phyloP scores from a whole-genome alignment of 2,888 invertebrate species.

The Amphipoea oculea region DNA sequence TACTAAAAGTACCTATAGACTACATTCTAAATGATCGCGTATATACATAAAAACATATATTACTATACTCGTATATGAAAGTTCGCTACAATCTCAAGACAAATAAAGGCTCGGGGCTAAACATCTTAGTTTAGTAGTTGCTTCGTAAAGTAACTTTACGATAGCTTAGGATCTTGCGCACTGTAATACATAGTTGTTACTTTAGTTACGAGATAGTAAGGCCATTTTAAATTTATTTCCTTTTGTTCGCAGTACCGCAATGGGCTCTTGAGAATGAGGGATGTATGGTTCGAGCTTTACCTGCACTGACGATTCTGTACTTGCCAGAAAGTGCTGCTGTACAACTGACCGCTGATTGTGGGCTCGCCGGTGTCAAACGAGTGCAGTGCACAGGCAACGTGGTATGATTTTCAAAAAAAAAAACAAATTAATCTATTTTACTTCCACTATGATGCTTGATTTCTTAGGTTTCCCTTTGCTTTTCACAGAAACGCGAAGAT shows the following conservation, averaged over 20 bases:
- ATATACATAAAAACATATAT: conserved; percentile 13
- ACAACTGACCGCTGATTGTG: conserved; percentile 94
- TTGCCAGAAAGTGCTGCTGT: conserved; percentile 94
- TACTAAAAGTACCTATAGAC: conserved; percentile 1
- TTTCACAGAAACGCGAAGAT: conserved; percentile 91
- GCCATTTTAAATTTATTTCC: conserved; percentile 2
- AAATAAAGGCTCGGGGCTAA: conserved; percentile 54
- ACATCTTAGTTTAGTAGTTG: conserved; percentile 48
- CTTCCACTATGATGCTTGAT: not conserved
- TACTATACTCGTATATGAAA: not conserved
- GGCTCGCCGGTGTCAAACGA: conserved; percentile 93
- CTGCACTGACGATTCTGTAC: conserved; percentile 93
- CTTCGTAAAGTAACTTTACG: conserved; percentile 50
- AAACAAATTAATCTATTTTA: not conserved
- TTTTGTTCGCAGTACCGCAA: conserved; percentile 91
- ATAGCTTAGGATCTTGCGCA: conserved; percentile 41
- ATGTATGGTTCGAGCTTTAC: conserved; percentile 93
- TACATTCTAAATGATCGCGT: conserved; percentile 14
- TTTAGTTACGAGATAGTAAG: conserved; percentile 14
- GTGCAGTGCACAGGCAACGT: conserved; percentile 94
- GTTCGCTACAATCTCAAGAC: conserved; percentile 48
- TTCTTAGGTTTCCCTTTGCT: conserved; percentile 13
- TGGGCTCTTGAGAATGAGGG: conserved; percentile 93
- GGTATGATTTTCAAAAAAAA: conserved; percentile 85
- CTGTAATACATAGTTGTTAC: conserved; percentile 17